phyloP scores from a whole-genome alignment of 2,888 invertebrate genomes.

The Apamea anceps region DNA sequence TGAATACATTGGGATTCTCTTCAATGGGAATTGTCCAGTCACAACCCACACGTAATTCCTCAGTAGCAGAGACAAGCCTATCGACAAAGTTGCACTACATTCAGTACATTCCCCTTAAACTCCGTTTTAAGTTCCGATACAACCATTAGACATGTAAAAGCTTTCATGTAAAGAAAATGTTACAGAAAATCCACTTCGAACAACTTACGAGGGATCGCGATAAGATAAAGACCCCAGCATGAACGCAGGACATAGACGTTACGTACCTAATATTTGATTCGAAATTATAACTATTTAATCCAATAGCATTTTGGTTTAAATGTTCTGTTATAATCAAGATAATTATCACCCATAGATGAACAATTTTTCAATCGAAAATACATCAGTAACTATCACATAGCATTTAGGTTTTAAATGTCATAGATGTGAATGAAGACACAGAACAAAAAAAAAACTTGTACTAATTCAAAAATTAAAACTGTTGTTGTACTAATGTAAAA shows the following conservation, averaged over 20 bases:
- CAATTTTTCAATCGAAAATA: too few species aligned
- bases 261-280: too few species aligned
- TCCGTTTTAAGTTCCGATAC: slow-evolving; percentile 79
- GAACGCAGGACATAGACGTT: background rate
- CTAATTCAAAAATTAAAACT: too few species aligned
- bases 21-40: background rate
- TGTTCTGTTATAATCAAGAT: too few species aligned
- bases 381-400: too few species aligned
- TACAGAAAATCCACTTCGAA: slow-evolving; percentile 32
- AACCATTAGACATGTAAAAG: slow-evolving; percentile 79
- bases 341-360: too few species aligned
- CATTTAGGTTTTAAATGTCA: too few species aligned
- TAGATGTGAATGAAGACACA: too few species aligned
- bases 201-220: background rate
- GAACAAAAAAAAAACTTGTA: too few species aligned
- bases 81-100: slow-evolving; percentile 69
- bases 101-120: slow-evolving; percentile 57
- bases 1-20: background rate
- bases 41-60: slow-evolving; percentile 68
- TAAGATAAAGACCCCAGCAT: background rate
- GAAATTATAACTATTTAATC: too few species aligned
- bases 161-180: slow-evolving; percentile 48
- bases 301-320: too few species aligned
- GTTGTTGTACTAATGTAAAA: too few species aligned
- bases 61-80: slow-evolving; percentile 69